Percentiles rank a stretch among this genome's conserved stretches.
Evolutionary conservation across 2,113 vertebrate species (phyloP).

Genomic region (Sphaerodactylus townsendi): DNA sequence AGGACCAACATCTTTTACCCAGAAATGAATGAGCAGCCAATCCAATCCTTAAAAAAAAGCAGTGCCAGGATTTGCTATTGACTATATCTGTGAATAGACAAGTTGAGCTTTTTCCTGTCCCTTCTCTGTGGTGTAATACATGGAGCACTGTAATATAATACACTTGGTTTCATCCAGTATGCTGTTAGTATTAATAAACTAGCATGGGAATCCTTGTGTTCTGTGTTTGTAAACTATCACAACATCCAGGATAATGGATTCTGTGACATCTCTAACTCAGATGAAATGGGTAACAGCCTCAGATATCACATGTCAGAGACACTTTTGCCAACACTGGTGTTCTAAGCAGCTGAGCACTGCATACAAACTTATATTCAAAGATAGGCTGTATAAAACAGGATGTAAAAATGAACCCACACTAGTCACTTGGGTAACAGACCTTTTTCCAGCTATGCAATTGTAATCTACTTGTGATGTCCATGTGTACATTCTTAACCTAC

Average conservation of each 20-base stretch:
- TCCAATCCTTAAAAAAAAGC: too few species aligned
- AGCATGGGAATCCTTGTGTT: neutral
- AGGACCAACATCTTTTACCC: too few species aligned
- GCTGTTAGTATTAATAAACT: neutral
- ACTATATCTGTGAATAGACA: neutral
- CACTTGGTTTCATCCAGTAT: neutral
- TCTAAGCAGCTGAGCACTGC: neutral
- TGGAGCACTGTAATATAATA: neutral
- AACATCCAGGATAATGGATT: neutral
- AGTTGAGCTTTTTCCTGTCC: neutral
- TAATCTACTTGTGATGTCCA: neutral
- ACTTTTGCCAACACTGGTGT: accelerated
- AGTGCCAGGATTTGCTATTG: too few species aligned
- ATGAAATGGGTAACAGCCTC: neutral
- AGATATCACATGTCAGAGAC: neutral
- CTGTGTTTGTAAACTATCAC: neutral
- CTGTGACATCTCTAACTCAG: neutral
- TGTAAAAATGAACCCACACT: neutral
- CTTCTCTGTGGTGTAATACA: slow-evolving; percentile 18
- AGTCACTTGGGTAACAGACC: accelerated
- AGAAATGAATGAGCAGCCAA: too few species aligned
- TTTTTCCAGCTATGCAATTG: neutral
- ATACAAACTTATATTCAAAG: neutral
- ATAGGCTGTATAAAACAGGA: accelerated
- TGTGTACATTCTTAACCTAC: neutral